These are phyloP conservation scores for Brachypterus glaber DNA, from an alignment of 2,888 invertebrate genomes.

Conservation along the genomic window DNA sequence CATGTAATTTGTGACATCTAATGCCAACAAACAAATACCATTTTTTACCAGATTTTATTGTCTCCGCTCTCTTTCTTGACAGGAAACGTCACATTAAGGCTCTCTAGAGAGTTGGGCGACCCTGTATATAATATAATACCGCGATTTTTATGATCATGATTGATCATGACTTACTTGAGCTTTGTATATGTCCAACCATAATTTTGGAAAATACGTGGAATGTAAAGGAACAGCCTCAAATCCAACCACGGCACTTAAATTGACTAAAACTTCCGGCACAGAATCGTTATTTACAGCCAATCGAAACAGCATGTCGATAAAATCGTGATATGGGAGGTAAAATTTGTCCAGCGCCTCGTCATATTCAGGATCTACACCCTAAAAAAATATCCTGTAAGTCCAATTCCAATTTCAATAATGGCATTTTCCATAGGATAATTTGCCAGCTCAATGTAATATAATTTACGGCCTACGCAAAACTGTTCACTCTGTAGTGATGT, in stretches of 20 bases:
- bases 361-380: conserved; percentile 68
- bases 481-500: no score
- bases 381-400: conserved; percentile 26
- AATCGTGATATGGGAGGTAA: conserved; percentile 80
- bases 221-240: conserved; percentile 84
- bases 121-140: not conserved
- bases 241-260: conserved; percentile 80
- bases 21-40: no score
- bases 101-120: no score
- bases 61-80: no score
- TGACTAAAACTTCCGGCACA: conserved; percentile 76
- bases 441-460: no score
- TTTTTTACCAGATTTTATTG: no score
- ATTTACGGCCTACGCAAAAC: no score
- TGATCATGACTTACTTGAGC: conserved; percentile 53
- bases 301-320: conserved; percentile 78
- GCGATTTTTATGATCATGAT: not conserved
- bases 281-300: conserved; percentile 82
- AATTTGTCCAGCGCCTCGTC: conserved; percentile 66
- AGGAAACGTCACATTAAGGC: no score
- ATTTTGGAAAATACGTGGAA: conserved; percentile 79
- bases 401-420: no score
- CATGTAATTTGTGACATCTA: no score
- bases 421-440: no score
- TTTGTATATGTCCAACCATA: conserved; percentile 83